Base-by-base conservation (phyloP, 2,888 invertebrate species). In the Furcula furcula region DNA sequence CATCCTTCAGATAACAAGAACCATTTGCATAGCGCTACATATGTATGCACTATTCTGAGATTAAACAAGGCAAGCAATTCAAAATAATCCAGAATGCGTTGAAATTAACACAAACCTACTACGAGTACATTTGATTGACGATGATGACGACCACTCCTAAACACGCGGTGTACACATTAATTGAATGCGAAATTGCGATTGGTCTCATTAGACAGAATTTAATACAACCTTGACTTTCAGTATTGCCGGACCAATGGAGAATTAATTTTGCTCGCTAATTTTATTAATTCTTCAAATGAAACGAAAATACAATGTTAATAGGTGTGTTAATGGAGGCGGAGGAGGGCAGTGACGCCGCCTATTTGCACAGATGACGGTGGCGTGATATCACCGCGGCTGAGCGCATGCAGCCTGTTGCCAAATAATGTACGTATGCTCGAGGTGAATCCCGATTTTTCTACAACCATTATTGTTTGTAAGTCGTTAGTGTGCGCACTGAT, bases 281-380 rank as follows among this genome's bases (percentile, higher is more conserved):
- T 26, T 29, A 44, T 47, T 28, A 18, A 30, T 15, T 26, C 26
- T 22, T 30, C 22, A 3, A 11, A 16, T 38, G 23, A 36, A 38
- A 34, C 31, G 37, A 29, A 40, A 37, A 11, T 22, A 36, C 18
- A 29, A 34, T 31, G 37, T 34, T 31, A 28, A 36, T 7, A 28
- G 23, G 30, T 27, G 27, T 31, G 32, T 36, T 39, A 47, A 30
- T 27, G 31, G 26, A 29, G 26, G 31, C 13, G 7, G 10, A 18
- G 26, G 26, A n/a, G n/a, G n/a, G n/a, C n/a, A 26, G 34, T 48
- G 49, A 56, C 42, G 42, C 38, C 36, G 27, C 15, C 27, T n/a
- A 25, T 9, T 39, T 55, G 45, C 42, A 45, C 40, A 53, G 26
- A 46, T 55, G 49, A 55, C 36, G 43, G 18, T 15, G 29, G 28